phyloP scores from a whole-genome alignment of 2,113 vertebrate species.

The Nestor notabilis region DNA sequence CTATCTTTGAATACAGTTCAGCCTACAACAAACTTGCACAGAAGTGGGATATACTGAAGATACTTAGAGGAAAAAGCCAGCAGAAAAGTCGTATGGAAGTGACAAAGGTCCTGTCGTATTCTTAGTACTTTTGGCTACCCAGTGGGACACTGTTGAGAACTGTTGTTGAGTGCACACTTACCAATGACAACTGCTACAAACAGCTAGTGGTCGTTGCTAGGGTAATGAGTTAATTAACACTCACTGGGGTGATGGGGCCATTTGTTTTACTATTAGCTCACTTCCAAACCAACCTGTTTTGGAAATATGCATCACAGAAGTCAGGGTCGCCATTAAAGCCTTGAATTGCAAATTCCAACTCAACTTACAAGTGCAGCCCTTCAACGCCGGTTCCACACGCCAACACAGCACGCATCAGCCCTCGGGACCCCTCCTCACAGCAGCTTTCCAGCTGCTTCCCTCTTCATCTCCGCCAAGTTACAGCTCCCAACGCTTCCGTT shows the following conservation, averaged over 20 bases:
- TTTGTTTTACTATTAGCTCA: background rate
- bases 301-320: accelerated
- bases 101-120: no score
- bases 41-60: no score
- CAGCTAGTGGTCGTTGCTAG: accelerated
- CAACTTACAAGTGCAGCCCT: background rate
- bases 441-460: no score
- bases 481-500: accelerated
- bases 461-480: accelerated
- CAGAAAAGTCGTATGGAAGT: background rate
- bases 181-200: background rate
- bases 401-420: background rate
- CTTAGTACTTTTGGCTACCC: background rate
- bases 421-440: background rate
- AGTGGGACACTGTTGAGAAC: background rate
- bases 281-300: background rate
- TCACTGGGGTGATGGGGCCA: background rate
- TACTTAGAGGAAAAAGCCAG: background rate
- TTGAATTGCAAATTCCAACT: background rate
- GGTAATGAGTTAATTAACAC: accelerated
- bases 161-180: accelerated
- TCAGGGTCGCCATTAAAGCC: background rate
- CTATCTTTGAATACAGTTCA: background rate
- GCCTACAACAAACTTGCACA: accelerated
- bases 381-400: background rate